phyloP scores from a whole-genome alignment of 2,797 vertebrate species.

The Pseudopleuronectes americanus region DNA sequence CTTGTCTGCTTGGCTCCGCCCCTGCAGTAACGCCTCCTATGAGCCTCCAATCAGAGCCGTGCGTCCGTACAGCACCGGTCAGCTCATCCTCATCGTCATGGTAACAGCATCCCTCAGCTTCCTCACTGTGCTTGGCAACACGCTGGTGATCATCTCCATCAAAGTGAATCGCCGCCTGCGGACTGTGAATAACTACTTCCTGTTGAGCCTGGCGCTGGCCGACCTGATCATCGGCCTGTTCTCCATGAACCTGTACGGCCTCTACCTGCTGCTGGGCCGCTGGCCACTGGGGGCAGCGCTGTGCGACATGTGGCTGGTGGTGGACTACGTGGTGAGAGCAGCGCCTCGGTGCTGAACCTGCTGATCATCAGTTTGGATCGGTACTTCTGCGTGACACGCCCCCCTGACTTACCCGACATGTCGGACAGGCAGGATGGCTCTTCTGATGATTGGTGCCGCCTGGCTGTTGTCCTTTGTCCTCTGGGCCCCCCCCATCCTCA shows the following conservation, averaged over 20 bases:
- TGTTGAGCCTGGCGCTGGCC: conserved; percentile 90
- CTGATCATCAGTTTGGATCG: conserved; percentile 93
- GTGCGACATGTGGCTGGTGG: conserved; percentile 91
- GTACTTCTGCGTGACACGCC: conserved; percentile 92
- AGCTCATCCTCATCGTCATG: conserved; percentile 82
- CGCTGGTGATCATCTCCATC: conserved; percentile 92
- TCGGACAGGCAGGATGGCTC: conserved; percentile 86
- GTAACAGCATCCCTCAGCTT: conserved; percentile 88
- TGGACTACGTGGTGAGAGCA: conserved; percentile 92
- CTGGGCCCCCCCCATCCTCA: conserved; percentile 92
- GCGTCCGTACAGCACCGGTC: conserved; percentile 78
- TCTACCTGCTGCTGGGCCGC: conserved; percentile 87
- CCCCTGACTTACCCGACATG: conserved; percentile 89
- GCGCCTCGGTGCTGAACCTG: conserved; percentile 92
- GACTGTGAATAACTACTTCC: conserved; percentile 94
- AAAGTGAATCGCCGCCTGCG: conserved; percentile 90
- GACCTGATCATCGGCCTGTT: conserved; percentile 89
- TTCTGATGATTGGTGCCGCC: conserved; percentile 86
- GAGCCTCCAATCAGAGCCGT: conserved; percentile 21
- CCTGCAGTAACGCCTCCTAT: conserved; percentile 53
- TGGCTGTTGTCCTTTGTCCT: conserved; percentile 91
- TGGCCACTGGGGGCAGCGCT: conserved; percentile 89
- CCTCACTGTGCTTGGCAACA: conserved; percentile 89
- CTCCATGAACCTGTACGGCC: conserved; percentile 90
- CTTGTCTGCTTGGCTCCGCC: conserved; percentile 48